Conservation (phyloP, 1,140 invertebrate species). For the Heliothis subflexa region DNA sequence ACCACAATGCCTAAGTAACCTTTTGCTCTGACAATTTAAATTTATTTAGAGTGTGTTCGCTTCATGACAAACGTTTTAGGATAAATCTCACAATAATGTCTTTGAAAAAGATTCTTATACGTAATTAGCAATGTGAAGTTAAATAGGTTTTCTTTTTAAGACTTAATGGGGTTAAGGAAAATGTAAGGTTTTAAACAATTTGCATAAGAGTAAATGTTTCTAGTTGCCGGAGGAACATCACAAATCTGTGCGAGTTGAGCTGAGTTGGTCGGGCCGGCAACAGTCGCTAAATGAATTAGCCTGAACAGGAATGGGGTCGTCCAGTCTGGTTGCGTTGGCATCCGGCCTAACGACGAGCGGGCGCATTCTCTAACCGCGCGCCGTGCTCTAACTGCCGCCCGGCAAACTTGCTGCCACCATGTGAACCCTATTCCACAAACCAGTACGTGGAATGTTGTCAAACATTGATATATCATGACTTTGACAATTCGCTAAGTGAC, state of each 20-base stretch:
- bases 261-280: slow-evolving; percentile 49
- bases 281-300: slow-evolving; percentile 81
- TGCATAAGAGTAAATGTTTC: slow-evolving; percentile 14
- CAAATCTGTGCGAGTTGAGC: slow-evolving; percentile 30
- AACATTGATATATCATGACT: slow-evolving; percentile 31
- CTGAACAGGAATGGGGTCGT: slow-evolving; percentile 82
- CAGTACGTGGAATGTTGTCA: slow-evolving; percentile 34
- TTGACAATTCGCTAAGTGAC: slow-evolving; percentile 12
- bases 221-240: slow-evolving; percentile 33
- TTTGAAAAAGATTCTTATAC: not conserved
- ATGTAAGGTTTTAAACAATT: not conserved
- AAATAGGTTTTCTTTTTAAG: not conserved
- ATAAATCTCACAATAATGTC: not conserved
- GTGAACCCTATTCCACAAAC: slow-evolving; percentile 34
- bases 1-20: slow-evolving; percentile 66
- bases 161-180: not conserved
- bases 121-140: not conserved
- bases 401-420: slow-evolving; percentile 41
- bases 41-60: slow-evolving; percentile 49
- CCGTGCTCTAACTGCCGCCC: slow-evolving; percentile 46
- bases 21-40: slow-evolving; percentile 66
- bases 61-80: slow-evolving; percentile 36
- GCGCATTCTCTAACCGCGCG: slow-evolving; percentile 69
- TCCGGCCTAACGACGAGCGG: slow-evolving; percentile 80
- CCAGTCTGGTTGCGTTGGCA: slow-evolving; percentile 84